Percentiles rank a stretch among this genome's conserved stretches.
phyloP scores from a whole-genome alignment of 2,797 vertebrate species.

The Sardinella longiceps region DNA sequence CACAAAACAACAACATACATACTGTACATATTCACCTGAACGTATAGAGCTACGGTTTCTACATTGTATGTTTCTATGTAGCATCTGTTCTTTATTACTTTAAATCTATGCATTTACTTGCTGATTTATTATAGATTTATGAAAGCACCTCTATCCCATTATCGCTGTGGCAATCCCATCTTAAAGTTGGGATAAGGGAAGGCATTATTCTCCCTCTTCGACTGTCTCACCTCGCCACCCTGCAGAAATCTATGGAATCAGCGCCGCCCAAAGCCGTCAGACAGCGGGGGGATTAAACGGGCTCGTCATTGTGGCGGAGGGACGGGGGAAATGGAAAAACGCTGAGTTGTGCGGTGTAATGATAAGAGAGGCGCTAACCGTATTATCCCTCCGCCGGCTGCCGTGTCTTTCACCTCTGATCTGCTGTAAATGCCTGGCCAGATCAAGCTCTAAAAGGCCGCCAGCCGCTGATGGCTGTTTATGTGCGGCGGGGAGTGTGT shows the following conservation, averaged over 20 bases:
- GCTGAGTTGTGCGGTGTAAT: not conserved
- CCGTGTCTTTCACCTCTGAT: not conserved
- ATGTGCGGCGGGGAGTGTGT: too few species aligned
- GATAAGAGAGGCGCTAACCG: conserved; percentile 5
- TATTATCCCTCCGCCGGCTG: not conserved
- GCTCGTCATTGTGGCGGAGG: not conserved
- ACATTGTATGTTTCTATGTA: not conserved
- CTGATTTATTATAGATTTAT: too few species aligned
- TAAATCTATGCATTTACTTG: not conserved
- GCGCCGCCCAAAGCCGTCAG: not conserved
- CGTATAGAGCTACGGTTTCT: not conserved
- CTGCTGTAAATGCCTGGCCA: not conserved
- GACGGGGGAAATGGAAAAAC: not conserved
- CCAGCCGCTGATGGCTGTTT: not conserved
- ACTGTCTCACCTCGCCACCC: not conserved
- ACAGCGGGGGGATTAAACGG: not conserved
- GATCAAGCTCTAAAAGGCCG: conserved; percentile 26
- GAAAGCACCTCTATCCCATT: not conserved
- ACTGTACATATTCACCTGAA: too few species aligned
- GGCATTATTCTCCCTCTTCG: not conserved
- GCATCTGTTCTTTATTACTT: not conserved
- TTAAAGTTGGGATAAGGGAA: not conserved
- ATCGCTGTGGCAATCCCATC: not conserved
- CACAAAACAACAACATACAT: too few species aligned
- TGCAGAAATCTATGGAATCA: not conserved